Percentiles rank a stretch among this genome's conserved stretches.
These are phyloP conservation scores for Platypus cylindrus DNA, from an alignment of 2,888 invertebrate species.

Conservation along the genomic window DNA sequence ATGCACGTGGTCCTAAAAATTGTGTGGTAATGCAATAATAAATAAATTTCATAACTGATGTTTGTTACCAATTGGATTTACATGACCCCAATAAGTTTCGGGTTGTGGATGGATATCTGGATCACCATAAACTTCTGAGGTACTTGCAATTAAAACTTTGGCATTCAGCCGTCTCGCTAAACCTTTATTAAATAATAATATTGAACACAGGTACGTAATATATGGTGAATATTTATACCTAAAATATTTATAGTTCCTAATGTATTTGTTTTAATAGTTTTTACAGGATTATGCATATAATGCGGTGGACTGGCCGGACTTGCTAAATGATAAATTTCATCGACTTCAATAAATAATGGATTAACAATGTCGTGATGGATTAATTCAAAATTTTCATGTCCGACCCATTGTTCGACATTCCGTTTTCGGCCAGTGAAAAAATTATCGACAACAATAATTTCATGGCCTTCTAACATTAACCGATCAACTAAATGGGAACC, in stretches of 20 bases:
- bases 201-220: slow-evolving; percentile 3
- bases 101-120: slow-evolving; percentile 96
- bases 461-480: slow-evolving; percentile 91
- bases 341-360: slow-evolving; percentile 92
- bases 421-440: slow-evolving; percentile 95
- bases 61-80: slow-evolving; percentile 81
- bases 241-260: slow-evolving; percentile 90
- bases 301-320: slow-evolving; percentile 98
- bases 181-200: too few species aligned
- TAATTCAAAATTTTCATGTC: slow-evolving; percentile 97
- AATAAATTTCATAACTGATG: not conserved
- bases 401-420: slow-evolving; percentile 98
- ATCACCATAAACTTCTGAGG: slow-evolving; percentile 98
- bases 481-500: slow-evolving; percentile 95
- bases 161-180: slow-evolving; percentile 88
- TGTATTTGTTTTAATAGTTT: slow-evolving; percentile 98
- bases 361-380: slow-evolving; percentile 99
- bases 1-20: slow-evolving; percentile 71
- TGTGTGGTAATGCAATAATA: not conserved
- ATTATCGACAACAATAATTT: slow-evolving; percentile 94
- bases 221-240: slow-evolving; percentile 40
- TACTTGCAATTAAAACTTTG: slow-evolving; percentile 88
- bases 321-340: slow-evolving; percentile 96
- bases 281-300: slow-evolving; percentile 99
- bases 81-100: slow-evolving; percentile 98